Percentiles rank a stretch among this genome's conserved stretches.
Conservation (phyloP, 2,113 vertebrate genomes). For the Benitochromis conjunctus region DNA sequence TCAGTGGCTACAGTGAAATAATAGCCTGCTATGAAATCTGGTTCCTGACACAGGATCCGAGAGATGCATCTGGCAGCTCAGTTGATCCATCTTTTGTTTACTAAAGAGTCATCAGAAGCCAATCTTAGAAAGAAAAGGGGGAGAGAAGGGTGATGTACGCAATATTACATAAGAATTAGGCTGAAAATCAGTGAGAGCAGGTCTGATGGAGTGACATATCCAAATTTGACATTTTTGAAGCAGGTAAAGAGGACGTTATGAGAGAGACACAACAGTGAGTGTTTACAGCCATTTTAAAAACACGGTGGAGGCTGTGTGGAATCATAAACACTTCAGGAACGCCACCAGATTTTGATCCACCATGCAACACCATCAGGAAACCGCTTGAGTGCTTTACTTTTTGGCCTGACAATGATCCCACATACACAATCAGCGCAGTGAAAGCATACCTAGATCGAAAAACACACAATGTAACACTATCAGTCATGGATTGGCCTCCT, state of each 20-base stretch:
- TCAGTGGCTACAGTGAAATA: accelerated
- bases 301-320: not conserved
- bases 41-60: not conserved
- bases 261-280: not conserved
- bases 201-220: not conserved
- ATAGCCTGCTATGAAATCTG: not conserved
- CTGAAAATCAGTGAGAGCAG: not conserved
- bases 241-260: not conserved
- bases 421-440: not conserved
- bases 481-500: not conserved
- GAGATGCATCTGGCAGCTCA: not conserved
- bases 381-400: not conserved
- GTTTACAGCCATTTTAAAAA: not conserved
- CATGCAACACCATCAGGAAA: not conserved
- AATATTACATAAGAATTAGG: not conserved
- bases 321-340: not conserved
- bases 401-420: not conserved
- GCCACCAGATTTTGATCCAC: not conserved
- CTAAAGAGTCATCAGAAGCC: not conserved
- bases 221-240: not conserved
- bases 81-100: not conserved
- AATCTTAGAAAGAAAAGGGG: not conserved
- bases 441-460: not conserved
- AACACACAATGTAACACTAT: not conserved
- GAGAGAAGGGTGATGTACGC: not conserved